Evolutionary conservation across 1,140 invertebrate genomes (phyloP), one percentile per base, ranked within the genome.

Genomic region (Araneus ventricosus): DNA sequence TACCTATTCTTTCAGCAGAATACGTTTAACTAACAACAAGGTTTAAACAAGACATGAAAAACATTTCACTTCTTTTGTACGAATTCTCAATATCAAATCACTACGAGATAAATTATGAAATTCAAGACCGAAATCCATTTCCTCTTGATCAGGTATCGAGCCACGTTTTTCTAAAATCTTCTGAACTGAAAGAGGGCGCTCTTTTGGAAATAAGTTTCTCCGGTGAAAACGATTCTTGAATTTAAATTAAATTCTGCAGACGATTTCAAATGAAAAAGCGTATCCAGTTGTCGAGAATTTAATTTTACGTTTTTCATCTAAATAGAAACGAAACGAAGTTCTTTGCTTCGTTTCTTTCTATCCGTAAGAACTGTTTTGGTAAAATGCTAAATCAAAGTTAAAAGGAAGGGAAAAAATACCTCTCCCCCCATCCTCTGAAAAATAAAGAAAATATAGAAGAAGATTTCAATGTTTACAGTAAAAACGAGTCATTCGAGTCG

Each of bases 391-490:
- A 84, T 27, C n/a, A 27, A 52, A n/a, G 45, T 37, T 10, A 45
- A 88, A 70, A 88, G 10, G 8, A 37, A 75, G 34, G 20, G 20
- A 37, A 75, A 37, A 75, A 86, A 22, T 6, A 34, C 30, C 30
- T 85, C 14, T 59, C 67, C 30, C 10, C 30, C 27, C 1, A 30
- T 30, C 52, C 20, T 2, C 6, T 70, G 22, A 14, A 57, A 27
- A 90, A 67, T 27, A 75, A 88, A 90, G 88, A 80, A 90, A 79
- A 90, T 90, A 90, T 80, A 70, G 88, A 91, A 84, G 79, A 91
- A 84, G 89, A 91, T 91, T 91, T 91, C 89, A 91, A 91, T 91
- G 89, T 91, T 91, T 91, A 91, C 89, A 91, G 89, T 91, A 84
- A 91, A 91, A 91, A 91, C 89, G 89, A 91, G 79, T 91, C 80